Conservation (phyloP, 2,888 invertebrate species). For the Stenotaenia linearis region DNA sequence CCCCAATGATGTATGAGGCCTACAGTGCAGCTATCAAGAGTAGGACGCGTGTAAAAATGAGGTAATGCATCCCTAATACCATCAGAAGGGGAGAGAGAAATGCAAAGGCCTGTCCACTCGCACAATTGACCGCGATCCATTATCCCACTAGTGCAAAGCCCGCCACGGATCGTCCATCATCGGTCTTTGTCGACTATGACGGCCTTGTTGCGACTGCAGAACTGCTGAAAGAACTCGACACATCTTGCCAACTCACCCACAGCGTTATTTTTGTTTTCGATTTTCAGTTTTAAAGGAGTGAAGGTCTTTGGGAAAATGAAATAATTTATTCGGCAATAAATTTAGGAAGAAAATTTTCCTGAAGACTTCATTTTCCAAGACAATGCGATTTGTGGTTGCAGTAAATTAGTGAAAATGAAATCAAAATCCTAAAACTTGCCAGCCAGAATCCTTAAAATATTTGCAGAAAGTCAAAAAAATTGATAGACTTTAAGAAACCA, state of each 20-base stretch:
- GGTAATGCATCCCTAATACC: slow-evolving; percentile 33
- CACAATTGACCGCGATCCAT: slow-evolving; percentile 29
- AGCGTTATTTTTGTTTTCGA: no score
- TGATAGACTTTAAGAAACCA: no score
- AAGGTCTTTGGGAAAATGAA: no score
- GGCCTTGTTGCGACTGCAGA: slow-evolving; percentile 6
- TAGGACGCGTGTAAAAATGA: slow-evolving; percentile 33
- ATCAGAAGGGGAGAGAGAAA: slow-evolving; percentile 26
- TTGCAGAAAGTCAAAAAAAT: no score
- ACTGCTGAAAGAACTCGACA: background rate
- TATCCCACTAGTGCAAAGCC: slow-evolving; percentile 17
- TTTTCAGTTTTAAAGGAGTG: no score
- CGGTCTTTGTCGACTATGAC: slow-evolving; percentile 30
- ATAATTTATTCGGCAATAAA: no score
- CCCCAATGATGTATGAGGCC: slow-evolving; percentile 28
- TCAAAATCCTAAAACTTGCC: no score
- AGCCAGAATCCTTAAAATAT: no score
- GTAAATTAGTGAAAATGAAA: no score
- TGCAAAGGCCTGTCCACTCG: slow-evolving; percentile 29
- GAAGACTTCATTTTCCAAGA: no score
- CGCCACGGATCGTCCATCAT: slow-evolving; percentile 28
- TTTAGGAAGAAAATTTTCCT: no score
- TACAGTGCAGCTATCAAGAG: slow-evolving; percentile 31
- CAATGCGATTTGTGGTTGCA: no score
- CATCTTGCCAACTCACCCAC: background rate